Conservation (phyloP, 2,888 invertebrate genomes). For the Drosophila koepferae region DNA sequence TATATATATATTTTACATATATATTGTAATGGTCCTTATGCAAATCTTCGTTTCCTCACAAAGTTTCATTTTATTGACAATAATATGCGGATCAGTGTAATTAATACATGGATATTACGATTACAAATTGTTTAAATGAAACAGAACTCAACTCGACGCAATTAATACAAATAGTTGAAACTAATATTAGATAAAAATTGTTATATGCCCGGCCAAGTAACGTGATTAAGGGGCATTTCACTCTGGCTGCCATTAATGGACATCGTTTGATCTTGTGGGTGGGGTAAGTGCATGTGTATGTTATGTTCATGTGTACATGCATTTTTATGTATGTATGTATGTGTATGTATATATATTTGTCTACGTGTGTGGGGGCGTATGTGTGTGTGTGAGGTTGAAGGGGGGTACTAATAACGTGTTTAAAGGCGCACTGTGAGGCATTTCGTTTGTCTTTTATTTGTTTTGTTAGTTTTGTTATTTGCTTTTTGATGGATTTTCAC, state of each 20-base stretch:
- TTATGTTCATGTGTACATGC: not conserved
- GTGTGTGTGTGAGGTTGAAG: not conserved
- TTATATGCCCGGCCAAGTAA: slow-evolving; percentile 28
- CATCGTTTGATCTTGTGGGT: slow-evolving; percentile 34
- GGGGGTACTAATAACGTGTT: slow-evolving; percentile 33
- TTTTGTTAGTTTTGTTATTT: slow-evolving; percentile 18
- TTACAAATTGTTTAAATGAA: slow-evolving; percentile 44
- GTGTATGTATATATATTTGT: slow-evolving; percentile 2
- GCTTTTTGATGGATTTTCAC: slow-evolving; percentile 15
- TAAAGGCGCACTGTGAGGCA: slow-evolving; percentile 59
- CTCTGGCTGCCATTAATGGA: slow-evolving; percentile 13
- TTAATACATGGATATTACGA: slow-evolving; percentile 50
- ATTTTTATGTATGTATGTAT: not conserved
- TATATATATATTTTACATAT: not conserved
- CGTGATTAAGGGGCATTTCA: slow-evolving; percentile 1
- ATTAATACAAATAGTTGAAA: slow-evolving; percentile 25
- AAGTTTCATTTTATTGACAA: slow-evolving; percentile 64
- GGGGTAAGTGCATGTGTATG: not conserved
- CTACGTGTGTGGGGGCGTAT: not conserved
- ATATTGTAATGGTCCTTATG: slow-evolving; percentile 5
- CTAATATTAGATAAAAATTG: slow-evolving; percentile 22
- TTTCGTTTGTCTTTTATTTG: slow-evolving; percentile 59
- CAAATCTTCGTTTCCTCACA: slow-evolving; percentile 6
- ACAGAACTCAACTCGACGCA: slow-evolving; percentile 34
- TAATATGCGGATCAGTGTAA: slow-evolving; percentile 52